A percentile compares a stretch with the other conserved stretches of the same genome.
Evolutionary conservation across 2,888 invertebrate genomes (phyloP).

Genomic region (Tipula unca): DNA sequence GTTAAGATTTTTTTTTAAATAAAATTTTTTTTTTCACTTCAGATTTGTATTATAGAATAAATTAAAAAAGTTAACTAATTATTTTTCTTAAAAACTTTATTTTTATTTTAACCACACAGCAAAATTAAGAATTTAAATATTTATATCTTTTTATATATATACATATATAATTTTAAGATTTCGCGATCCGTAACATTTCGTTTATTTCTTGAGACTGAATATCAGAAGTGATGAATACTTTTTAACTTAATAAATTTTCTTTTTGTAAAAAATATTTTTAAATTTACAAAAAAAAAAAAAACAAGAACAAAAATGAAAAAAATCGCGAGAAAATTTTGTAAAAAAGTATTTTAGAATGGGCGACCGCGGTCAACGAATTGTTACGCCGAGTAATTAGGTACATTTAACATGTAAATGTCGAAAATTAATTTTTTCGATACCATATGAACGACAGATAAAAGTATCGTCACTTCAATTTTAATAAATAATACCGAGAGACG

Average conservation of each 20-base stretch:
- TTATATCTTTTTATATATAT: neutral
- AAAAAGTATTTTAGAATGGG: neutral
- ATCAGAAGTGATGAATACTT: neutral
- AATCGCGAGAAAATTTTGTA: neutral
- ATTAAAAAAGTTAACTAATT: neutral
- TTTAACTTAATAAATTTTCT: neutral
- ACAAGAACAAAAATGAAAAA: neutral
- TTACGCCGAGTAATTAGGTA: neutral
- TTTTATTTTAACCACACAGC: neutral
- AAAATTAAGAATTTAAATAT: neutral
- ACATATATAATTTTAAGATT: neutral
- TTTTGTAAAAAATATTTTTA: neutral
- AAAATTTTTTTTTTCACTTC: neutral
- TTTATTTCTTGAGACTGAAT: neutral
- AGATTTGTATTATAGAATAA: neutral
- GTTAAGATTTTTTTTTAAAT: neutral
- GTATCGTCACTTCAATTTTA: neutral
- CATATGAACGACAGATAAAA: neutral
- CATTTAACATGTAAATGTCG: neutral
- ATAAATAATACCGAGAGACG: neutral
- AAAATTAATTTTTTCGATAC: neutral
- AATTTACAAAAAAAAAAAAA: neutral
- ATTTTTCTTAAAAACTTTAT: neutral
- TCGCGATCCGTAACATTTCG: conserved; percentile 16
- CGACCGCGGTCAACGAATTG: neutral